These are phyloP conservation scores for Odontocerum albicorne DNA, from an alignment of 2,888 invertebrate species.

Conservation along the genomic window DNA sequence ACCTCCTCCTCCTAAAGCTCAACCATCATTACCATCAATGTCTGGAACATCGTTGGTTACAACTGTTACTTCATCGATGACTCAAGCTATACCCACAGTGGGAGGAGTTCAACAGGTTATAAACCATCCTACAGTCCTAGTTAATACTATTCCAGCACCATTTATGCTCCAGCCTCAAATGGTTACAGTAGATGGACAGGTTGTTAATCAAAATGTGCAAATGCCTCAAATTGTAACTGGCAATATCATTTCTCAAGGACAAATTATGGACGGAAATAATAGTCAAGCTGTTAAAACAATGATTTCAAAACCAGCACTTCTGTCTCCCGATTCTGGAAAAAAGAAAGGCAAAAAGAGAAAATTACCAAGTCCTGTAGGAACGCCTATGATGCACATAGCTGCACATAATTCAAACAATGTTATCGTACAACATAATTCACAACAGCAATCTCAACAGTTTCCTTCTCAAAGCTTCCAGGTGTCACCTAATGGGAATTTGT, in stretches of 20 bases:
- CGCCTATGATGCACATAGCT: conserved; percentile 70
- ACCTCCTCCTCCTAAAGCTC: conserved; percentile 62
- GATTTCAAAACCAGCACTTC: conserved; percentile 44
- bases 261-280: conserved; percentile 51
- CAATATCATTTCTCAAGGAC: conserved; percentile 62
- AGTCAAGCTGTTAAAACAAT: conserved; percentile 59
- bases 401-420: conserved; percentile 65
- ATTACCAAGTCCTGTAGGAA: conserved; percentile 66
- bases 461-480: conserved; percentile 77
- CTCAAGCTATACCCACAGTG: conserved; percentile 66
- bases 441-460: conserved; percentile 57
- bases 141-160: conserved; percentile 77
- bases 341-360: conserved; percentile 75
- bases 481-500: conserved; percentile 67
- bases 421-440: conserved; percentile 56
- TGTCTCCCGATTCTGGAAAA: conserved; percentile 71
- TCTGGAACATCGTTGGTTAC: conserved; percentile 65
- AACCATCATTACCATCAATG: conserved; percentile 60
- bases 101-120: conserved; percentile 66
- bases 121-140: conserved; percentile 76
- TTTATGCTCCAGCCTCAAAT: conserved; percentile 78
- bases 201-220: conserved; percentile 68
- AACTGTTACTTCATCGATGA: conserved; percentile 65
- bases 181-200: conserved; percentile 74
- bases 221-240: conserved; percentile 70